These are phyloP conservation scores for Antrozous pallidus DNA, from an alignment of 2,797 vertebrate genomes.

Conservation along the genomic window DNA sequence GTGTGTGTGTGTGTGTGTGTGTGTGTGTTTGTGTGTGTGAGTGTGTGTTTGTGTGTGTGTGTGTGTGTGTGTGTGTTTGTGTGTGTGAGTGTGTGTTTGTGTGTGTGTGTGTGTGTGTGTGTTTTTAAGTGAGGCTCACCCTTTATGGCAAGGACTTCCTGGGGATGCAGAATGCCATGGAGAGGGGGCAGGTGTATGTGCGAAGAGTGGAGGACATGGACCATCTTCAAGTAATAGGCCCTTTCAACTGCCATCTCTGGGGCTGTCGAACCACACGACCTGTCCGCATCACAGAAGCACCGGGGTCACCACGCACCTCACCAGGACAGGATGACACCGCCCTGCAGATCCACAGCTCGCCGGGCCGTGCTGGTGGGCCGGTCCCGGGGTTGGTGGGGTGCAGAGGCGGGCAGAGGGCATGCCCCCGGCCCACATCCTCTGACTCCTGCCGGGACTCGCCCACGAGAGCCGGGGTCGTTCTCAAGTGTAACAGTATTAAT, in stretches of 20 bases:
- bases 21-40: too few species aligned
- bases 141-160: too few species aligned
- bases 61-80: too few species aligned
- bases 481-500: conserved; percentile 76
- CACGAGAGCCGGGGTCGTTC: neutral
- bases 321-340: neutral
- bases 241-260: neutral
- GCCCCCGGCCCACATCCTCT: neutral
- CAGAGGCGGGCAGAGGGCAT: neutral
- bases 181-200: neutral
- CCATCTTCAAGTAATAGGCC: neutral
- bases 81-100: too few species aligned
- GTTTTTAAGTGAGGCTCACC: too few species aligned
- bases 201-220: neutral
- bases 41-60: too few species aligned
- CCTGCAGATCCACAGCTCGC: neutral
- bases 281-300: neutral
- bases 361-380: fast-evolving
- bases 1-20: too few species aligned
- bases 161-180: neutral
- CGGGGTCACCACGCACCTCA: fast-evolving
- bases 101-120: too few species aligned
- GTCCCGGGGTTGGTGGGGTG: neutral
- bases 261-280: fast-evolving
- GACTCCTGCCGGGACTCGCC: conserved; percentile 17